These are phyloP conservation scores for Pseudorectes ferrugineus DNA, from an alignment of 2,113 vertebrate species.

Conservation along the genomic window DNA sequence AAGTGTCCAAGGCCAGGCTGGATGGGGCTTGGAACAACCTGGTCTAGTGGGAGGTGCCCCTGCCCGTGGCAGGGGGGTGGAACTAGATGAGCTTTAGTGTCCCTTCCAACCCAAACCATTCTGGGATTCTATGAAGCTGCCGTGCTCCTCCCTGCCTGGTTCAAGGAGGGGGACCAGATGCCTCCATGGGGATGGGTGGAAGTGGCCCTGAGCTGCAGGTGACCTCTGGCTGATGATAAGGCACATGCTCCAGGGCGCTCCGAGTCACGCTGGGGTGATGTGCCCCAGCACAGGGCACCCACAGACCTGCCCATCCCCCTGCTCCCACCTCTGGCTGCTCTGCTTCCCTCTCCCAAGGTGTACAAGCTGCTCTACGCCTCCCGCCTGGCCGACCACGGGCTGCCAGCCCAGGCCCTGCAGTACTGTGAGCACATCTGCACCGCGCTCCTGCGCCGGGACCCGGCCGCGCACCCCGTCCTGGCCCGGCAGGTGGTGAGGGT, in stretches of 20 bases:
- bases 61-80: not conserved
- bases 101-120: not conserved
- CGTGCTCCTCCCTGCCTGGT: not conserved
- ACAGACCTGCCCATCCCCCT: fast-evolving
- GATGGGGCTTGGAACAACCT: not conserved
- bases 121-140: not conserved
- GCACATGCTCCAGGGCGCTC: no score
- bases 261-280: fast-evolving
- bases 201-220: no score
- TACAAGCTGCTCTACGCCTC: slow-evolving; percentile 90
- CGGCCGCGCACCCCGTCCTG: slow-evolving; percentile 64
- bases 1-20: not conserved
- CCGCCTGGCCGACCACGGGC: slow-evolving; percentile 83
- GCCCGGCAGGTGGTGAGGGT: slow-evolving; percentile 83
- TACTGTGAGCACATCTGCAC: slow-evolving; percentile 84
- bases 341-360: slow-evolving; percentile 66
- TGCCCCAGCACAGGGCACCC: not conserved
- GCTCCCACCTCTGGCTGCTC: not conserved
- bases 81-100: not conserved
- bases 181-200: not conserved
- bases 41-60: not conserved
- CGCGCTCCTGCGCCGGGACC: slow-evolving; percentile 59
- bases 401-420: slow-evolving; percentile 83
- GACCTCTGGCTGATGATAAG: not conserved
- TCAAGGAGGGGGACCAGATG: fast-evolving